These are phyloP conservation scores for Ascaphus truei DNA, from an alignment of 2,113 vertebrate genomes.

Conservation along the genomic window DNA sequence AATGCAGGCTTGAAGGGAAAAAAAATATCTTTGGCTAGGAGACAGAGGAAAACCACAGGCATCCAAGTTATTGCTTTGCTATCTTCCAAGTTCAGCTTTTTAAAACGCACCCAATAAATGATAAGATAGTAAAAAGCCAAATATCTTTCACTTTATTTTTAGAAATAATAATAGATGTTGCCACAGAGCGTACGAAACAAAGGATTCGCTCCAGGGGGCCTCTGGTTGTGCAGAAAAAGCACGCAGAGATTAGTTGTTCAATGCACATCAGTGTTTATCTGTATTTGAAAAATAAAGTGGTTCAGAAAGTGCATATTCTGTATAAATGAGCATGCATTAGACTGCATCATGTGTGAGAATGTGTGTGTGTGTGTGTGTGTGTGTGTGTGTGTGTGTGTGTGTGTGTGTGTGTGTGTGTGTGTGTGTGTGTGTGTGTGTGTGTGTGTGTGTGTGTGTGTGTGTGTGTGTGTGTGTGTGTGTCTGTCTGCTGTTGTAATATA, in stretches of 20 bases:
- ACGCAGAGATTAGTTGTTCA: neutral
- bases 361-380: no score
- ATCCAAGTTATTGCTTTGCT: neutral
- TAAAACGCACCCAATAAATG: constrained; percentile 3
- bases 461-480: no score
- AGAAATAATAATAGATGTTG: constrained; percentile 33
- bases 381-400: no score
- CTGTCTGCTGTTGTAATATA: neutral
- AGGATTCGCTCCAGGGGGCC: constrained; percentile 4
- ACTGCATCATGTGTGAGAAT: no score
- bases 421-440: no score
- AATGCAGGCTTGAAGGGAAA: neutral
- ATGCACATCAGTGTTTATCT: neutral
- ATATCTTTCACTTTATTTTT: constrained; percentile 30
- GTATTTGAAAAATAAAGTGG: constrained; percentile 1
- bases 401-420: no score
- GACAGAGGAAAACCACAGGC: neutral
- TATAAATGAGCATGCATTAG: neutral
- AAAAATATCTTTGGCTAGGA: neutral
- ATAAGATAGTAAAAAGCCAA: neutral
- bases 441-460: no score
- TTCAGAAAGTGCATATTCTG: neutral
- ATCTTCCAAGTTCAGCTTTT: neutral
- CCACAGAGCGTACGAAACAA: constrained; percentile 5
- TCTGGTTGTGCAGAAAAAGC: constrained; percentile 3